Percentiles rank a stretch among this genome's conserved stretches.
Evolutionary conservation across 2,797 vertebrate species (phyloP).

Genomic region (Atherinosoma microstoma): DNA sequence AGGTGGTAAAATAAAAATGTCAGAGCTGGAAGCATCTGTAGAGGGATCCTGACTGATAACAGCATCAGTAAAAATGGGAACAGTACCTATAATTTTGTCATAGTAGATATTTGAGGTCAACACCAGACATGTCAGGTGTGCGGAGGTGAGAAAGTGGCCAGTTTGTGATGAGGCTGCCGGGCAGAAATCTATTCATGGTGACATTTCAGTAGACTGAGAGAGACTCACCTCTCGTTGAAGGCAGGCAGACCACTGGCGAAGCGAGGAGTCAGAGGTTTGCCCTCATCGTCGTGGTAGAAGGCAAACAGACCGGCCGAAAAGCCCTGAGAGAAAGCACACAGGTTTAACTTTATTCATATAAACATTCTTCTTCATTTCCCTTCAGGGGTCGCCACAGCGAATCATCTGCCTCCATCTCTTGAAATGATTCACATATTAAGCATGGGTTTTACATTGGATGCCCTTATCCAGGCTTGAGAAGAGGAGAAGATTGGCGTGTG

Average conservation of each 20-base stretch:
- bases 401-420: too few species aligned
- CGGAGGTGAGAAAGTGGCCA: not conserved
- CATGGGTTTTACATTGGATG: not conserved
- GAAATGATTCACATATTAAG: too few species aligned
- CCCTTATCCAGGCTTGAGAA: too few species aligned
- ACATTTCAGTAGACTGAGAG: not conserved
- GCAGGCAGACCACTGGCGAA: constrained; percentile 91
- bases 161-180: not conserved
- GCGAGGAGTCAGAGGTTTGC: constrained; percentile 92
- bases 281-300: constrained; percentile 93
- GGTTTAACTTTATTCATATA: too few species aligned
- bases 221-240: constrained; percentile 92
- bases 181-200: not conserved
- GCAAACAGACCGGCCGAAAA: constrained; percentile 98
- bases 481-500: too few species aligned
- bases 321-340: constrained; percentile 81
- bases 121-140: too few species aligned
- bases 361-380: too few species aligned
- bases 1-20: not conserved
- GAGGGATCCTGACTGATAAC: not conserved
- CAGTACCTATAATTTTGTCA: not conserved
- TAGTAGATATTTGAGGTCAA: not conserved
- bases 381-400: too few species aligned
- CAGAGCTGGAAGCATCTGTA: constrained; percentile 1
- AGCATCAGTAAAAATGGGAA: not conserved